Evolutionary conservation across 1,140 invertebrate species (phyloP).

Genomic region (Halesus radiatus): DNA sequence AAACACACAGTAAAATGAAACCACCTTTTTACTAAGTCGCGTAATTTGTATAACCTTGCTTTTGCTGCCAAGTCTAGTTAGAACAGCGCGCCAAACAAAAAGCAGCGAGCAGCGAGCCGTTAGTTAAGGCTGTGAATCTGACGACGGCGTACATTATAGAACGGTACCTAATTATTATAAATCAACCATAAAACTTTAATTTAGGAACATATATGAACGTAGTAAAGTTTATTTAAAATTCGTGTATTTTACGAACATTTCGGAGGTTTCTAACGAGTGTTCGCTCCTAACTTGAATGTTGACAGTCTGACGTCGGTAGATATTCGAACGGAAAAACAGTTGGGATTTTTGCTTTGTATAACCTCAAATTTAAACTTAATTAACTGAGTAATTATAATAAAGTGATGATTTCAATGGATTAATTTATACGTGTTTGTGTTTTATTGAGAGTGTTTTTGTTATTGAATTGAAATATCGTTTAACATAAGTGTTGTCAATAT

Average conservation of each 20-base stretch:
- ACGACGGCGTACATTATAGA: slow-evolving; percentile 13
- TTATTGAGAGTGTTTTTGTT: not conserved
- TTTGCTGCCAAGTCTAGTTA: not conserved
- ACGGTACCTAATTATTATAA: slow-evolving; percentile 9
- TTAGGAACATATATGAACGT: not conserved
- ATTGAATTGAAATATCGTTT: not conserved
- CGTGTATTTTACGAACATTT: slow-evolving; percentile 10
- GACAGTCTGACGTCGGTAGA: slow-evolving; percentile 7
- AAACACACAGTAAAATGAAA: not conserved
- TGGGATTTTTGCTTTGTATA: slow-evolving; percentile 1
- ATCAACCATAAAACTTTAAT: not conserved
- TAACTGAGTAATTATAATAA: no score
- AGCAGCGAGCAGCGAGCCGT: slow-evolving; percentile 5
- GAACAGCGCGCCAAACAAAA: slow-evolving; percentile 24
- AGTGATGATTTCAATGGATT: no score
- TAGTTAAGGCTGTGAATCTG: slow-evolving; percentile 18
- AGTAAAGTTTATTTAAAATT: not conserved
- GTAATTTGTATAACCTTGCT: not conserved
- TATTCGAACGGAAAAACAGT: not conserved
- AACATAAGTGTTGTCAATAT: slow-evolving; percentile 6
- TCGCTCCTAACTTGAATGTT: slow-evolving; percentile 5
- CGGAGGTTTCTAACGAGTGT: not conserved
- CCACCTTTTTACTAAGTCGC: not conserved
- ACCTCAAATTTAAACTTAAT: not conserved
- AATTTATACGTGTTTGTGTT: no score